phyloP scores from a whole-genome alignment of 1,140 invertebrate genomes.

The Drosophila teissieri region DNA sequence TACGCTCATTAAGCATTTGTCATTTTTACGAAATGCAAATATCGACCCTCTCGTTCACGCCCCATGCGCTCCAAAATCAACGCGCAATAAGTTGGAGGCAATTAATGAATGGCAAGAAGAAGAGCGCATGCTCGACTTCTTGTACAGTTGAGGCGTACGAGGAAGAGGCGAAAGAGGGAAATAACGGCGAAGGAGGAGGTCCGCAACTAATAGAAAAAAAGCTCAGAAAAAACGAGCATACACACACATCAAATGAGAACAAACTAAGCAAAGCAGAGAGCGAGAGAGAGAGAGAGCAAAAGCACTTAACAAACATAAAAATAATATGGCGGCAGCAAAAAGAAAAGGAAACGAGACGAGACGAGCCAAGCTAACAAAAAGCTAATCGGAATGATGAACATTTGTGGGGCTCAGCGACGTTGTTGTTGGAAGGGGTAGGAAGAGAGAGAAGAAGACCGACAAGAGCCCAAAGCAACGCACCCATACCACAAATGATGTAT shows the following conservation, averaged over 20 bases:
- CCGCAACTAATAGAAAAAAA: conserved; percentile 67
- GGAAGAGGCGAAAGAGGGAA: conserved; percentile 20
- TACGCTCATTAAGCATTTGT: conserved; percentile 79
- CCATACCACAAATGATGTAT: conserved; percentile 27
- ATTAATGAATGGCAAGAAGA: conserved; percentile 56
- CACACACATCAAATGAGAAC: not conserved
- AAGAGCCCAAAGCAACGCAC: conserved; percentile 63
- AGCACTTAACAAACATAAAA: conserved; percentile 66
- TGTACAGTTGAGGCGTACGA: conserved; percentile 67
- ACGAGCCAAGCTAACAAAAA: conserved; percentile 34
- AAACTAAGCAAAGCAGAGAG: conserved; percentile 49
- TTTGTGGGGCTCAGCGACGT: conserved; percentile 24
- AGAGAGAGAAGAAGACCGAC: conserved; percentile 10
- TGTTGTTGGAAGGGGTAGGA: conserved; percentile 2
- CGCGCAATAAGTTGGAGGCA: conserved; percentile 46
- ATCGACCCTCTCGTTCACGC: conserved; percentile 50
- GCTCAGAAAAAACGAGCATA: conserved; percentile 34
- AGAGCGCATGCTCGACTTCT: conserved; percentile 71
- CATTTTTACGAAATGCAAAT: conserved; percentile 68
- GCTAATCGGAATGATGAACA: conserved; percentile 51
- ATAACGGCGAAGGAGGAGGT: conserved; percentile 13
- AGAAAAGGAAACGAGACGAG: conserved; percentile 37
- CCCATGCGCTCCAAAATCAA: conserved; percentile 40
- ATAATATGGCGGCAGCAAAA: conserved; percentile 73
- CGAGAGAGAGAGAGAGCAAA: conserved; percentile 40